Evolutionary conservation across 2,888 invertebrate species (phyloP).

Genomic region (Saturnia pavonia): DNA sequence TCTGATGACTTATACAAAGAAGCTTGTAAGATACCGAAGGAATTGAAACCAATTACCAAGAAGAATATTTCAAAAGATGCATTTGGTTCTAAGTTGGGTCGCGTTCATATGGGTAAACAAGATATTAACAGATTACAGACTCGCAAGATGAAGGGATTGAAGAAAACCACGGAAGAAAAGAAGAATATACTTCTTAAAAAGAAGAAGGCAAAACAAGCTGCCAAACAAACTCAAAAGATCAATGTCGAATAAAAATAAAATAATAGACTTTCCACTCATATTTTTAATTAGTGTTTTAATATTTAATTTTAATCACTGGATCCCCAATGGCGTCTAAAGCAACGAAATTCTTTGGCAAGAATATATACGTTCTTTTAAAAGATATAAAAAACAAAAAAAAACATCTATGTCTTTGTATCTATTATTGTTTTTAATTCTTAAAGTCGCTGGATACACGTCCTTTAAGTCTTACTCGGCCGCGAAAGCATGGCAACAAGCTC

Average conservation of each 20-base stretch:
- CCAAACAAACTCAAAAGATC: slow-evolving; percentile 41
- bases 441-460: too few relatives aligned
- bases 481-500: too few relatives aligned
- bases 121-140: slow-evolving; percentile 92
- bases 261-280: neutral
- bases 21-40: slow-evolving; percentile 90
- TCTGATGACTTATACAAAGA: slow-evolving; percentile 94
- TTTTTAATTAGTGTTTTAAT: slow-evolving; percentile 1
- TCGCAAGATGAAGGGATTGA: slow-evolving; percentile 94
- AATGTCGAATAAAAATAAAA: slow-evolving; percentile 45
- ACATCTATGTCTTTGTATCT: too few relatives aligned
- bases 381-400: too few relatives aligned
- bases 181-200: slow-evolving; percentile 82
- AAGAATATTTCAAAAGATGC: slow-evolving; percentile 95
- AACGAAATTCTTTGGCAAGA: too few relatives aligned
- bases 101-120: slow-evolving; percentile 96
- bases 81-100: slow-evolving; percentile 94
- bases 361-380: neutral
- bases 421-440: too few relatives aligned
- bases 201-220: slow-evolving; percentile 63
- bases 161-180: slow-evolving; percentile 86
- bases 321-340: too few relatives aligned
- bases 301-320: neutral
- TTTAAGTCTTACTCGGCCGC: too few relatives aligned
- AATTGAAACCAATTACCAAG: slow-evolving; percentile 89